A percentile compares a stretch with the other conserved stretches of the same genome.
Conservation (phyloP, 1,140 invertebrate genomes). For the Plectrocnemia conspersa region DNA sequence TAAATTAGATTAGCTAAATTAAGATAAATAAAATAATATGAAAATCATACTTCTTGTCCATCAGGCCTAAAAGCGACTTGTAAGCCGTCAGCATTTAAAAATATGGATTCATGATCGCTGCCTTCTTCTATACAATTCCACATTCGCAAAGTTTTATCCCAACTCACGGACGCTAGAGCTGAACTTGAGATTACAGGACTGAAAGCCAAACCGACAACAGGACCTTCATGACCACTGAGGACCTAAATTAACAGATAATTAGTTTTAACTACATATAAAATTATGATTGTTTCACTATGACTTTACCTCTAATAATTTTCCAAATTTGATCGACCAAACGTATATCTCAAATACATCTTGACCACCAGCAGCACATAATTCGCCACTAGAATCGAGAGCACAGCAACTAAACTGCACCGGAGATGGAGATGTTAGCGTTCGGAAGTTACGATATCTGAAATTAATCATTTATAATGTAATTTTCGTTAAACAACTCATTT, state of each 20-base stretch:
- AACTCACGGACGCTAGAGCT: conserved; percentile 80
- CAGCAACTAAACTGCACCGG: conserved; percentile 92
- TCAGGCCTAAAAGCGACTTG: conserved; percentile 81
- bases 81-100: conserved; percentile 75
- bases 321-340: conserved; percentile 92
- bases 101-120: conserved; percentile 76
- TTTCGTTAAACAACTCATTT: neutral
- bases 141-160: conserved; percentile 89
- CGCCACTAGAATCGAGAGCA: conserved; percentile 80
- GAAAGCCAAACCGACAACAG: conserved; percentile 79
- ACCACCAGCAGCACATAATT: conserved; percentile 89
- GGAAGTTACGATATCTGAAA: conserved; percentile 89
- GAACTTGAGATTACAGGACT: conserved; percentile 67
- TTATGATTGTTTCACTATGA: conserved; percentile 4
- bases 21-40: neutral
- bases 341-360: conserved; percentile 93
- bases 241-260: conserved; percentile 52
- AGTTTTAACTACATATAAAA: conserved; percentile 7
- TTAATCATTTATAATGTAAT: conserved; percentile 2
- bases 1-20: neutral
- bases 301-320: conserved; percentile 78
- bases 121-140: conserved; percentile 84
- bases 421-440: conserved; percentile 86
- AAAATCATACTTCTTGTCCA: conserved; percentile 64
- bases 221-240: conserved; percentile 87